Conservation (phyloP, 2,888 invertebrate species). For the Calameuta filiformis region DNA sequence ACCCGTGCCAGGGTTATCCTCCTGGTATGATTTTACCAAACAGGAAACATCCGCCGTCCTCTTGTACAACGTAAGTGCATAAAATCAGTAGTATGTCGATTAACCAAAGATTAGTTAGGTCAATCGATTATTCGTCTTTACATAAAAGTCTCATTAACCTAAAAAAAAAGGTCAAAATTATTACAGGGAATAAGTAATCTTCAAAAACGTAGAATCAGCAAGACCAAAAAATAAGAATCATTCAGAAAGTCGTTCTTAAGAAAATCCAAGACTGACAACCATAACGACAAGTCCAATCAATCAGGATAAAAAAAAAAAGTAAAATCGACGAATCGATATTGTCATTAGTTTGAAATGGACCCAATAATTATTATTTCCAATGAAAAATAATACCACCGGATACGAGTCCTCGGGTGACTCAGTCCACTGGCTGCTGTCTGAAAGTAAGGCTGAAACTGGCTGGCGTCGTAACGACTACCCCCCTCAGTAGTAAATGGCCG, state of each 20-base stretch:
- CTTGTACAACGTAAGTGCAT: background rate
- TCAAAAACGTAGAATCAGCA: background rate
- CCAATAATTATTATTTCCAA: slow-evolving; percentile 17
- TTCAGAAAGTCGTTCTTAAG: background rate
- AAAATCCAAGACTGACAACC: background rate
- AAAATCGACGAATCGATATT: background rate
- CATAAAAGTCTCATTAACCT: background rate
- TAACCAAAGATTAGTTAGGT: background rate
- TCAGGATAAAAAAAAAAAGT: background rate
- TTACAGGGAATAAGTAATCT: background rate
- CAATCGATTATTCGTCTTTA: background rate
- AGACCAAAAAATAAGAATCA: background rate
- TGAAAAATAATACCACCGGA: slow-evolving; percentile 22
- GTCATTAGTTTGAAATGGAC: background rate
- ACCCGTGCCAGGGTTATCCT: background rate
- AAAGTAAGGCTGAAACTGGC: slow-evolving; percentile 36
- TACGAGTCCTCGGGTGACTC: slow-evolving; percentile 20
- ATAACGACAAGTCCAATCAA: background rate
- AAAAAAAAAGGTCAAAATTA: background rate
- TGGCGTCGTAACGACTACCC: slow-evolving; percentile 12
- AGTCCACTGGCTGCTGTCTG: slow-evolving; percentile 12
- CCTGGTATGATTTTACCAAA: background rate
- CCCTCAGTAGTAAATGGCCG: background rate
- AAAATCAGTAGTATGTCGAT: background rate
- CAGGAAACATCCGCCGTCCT: background rate